These are phyloP conservation scores for Leptura quadrifasciata DNA, from an alignment of 2,888 invertebrate species.

Conservation along the genomic window DNA sequence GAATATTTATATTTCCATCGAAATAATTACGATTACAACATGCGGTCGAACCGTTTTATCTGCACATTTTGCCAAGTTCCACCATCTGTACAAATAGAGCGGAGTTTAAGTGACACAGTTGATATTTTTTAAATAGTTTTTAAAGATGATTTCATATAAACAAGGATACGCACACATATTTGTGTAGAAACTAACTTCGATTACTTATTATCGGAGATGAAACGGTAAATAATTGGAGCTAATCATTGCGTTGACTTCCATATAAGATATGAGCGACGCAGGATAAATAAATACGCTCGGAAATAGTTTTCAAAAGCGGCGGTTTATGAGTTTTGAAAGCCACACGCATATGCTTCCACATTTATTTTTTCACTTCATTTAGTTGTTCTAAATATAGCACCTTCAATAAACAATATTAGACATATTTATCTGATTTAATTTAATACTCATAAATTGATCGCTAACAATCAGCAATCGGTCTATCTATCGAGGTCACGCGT, in stretches of 20 bases:
- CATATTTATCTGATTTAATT: slow-evolving; percentile 33
- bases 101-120: slow-evolving; percentile 12
- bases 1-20: neutral
- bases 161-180: slow-evolving; percentile 4
- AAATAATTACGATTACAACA: slow-evolving; percentile 29
- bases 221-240: neutral
- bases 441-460: slow-evolving; percentile 22
- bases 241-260: neutral
- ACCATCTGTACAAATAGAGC: slow-evolving; percentile 30
- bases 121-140: slow-evolving; percentile 9
- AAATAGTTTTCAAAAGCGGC: slow-evolving; percentile 18
- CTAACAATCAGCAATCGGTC: slow-evolving; percentile 32
- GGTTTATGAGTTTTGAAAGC: slow-evolving; percentile 23
- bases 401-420: slow-evolving; percentile 34
- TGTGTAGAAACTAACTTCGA: neutral
- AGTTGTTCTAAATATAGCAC: slow-evolving; percentile 32
- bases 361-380: slow-evolving; percentile 30
- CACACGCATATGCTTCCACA: slow-evolving; percentile 21
- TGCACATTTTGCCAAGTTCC: slow-evolving; percentile 28
- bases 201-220: neutral
- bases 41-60: slow-evolving; percentile 30
- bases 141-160: slow-evolving; percentile 15
- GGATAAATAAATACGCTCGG: slow-evolving; percentile 1
- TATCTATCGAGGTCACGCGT: slow-evolving; percentile 21
- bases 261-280: neutral